Conservation (phyloP, 2,888 invertebrate genomes). For the Agonum fuliginosum region DNA sequence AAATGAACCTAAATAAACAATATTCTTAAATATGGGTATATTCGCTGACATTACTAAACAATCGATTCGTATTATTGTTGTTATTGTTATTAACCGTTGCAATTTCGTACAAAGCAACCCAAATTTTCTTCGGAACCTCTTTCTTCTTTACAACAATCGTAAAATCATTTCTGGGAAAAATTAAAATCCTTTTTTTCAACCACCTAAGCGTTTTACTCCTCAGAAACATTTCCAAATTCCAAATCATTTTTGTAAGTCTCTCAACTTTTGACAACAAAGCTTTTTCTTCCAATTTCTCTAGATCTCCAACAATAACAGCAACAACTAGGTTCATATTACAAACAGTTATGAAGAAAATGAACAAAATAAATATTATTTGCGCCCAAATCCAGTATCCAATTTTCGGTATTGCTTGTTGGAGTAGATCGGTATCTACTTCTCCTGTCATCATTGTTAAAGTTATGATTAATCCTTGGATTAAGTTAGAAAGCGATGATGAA, state of each 20-base stretch:
- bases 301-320: conserved; percentile 91
- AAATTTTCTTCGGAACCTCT: conserved; percentile 84
- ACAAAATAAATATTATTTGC: conserved; percentile 87
- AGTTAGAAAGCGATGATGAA: conserved; percentile 87
- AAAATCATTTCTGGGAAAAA: conserved; percentile 88
- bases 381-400: conserved; percentile 86
- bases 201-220: conserved; percentile 85
- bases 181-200: conserved; percentile 84
- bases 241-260: conserved; percentile 89
- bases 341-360: conserved; percentile 88
- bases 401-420: background rate
- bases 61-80: background rate
- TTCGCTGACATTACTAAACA: background rate
- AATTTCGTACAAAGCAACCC: conserved; percentile 87
- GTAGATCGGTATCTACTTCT: conserved; percentile 84
- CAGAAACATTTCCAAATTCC: conserved; percentile 87
- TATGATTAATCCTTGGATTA: conserved; percentile 88
- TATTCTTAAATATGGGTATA: conserved; percentile 1
- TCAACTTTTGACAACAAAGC: conserved; percentile 89
- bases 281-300: conserved; percentile 89
- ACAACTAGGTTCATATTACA: conserved; percentile 90
- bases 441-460: conserved; percentile 94
- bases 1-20: background rate
- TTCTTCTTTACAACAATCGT: conserved; percentile 89
- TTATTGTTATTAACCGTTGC: conserved; percentile 72